Evolutionary conservation across 92 coral and sea anemone genomes (phyloP).

Genomic region (Muricea muricata): DNA sequence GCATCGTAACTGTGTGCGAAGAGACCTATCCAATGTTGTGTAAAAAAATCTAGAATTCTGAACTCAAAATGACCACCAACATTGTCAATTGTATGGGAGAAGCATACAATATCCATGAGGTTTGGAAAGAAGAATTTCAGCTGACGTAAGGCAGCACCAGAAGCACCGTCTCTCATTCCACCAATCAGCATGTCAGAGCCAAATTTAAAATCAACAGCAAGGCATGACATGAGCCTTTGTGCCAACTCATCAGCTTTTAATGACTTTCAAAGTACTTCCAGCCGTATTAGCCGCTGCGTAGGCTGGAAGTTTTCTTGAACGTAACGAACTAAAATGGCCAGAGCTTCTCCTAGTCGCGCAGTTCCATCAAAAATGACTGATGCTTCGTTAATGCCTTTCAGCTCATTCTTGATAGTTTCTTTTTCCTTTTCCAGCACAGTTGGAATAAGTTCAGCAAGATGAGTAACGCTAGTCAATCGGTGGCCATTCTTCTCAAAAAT

Average conservation of each 20-base stretch:
- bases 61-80: constrained; percentile 58
- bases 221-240: not conserved
- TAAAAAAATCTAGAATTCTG: constrained; percentile 55
- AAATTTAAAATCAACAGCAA: no score
- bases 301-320: constrained; percentile 66
- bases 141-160: constrained; percentile 72
- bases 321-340: constrained; percentile 39
- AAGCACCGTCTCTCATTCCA: constrained; percentile 66
- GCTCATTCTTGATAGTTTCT: constrained; percentile 57
- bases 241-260: constrained; percentile 64
- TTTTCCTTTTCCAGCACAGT: constrained; percentile 66
- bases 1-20: constrained; percentile 48
- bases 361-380: constrained; percentile 66
- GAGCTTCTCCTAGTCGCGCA: constrained; percentile 50
- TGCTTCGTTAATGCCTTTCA: constrained; percentile 38
- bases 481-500: constrained; percentile 38
- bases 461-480: not conserved
- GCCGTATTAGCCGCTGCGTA: no score
- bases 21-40: constrained; percentile 56
- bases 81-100: no score
- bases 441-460: constrained; percentile 23
- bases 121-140: constrained; percentile 1
- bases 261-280: constrained; percentile 56
- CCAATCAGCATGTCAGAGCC: constrained; percentile 47
- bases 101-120: no score